These are phyloP conservation scores for Catonia carolina DNA, from an alignment of 2,888 invertebrate species.

Conservation along the genomic window DNA sequence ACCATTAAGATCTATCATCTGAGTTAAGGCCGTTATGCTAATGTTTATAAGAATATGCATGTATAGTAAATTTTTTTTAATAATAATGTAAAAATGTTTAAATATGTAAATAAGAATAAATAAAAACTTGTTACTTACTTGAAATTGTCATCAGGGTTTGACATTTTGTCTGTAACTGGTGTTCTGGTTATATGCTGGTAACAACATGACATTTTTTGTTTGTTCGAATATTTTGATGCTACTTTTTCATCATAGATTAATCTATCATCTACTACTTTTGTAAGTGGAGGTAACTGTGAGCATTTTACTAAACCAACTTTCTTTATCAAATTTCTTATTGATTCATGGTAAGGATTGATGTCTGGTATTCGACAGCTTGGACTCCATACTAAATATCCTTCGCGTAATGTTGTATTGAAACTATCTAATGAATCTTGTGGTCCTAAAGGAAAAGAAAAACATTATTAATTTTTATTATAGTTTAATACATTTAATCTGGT, in stretches of 20 bases:
- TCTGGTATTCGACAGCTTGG: constrained; percentile 57
- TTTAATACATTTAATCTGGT: too few species aligned
- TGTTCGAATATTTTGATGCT: constrained; percentile 37
- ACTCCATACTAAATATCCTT: constrained; percentile 51
- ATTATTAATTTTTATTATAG: too few species aligned
- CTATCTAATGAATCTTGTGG: not conserved
- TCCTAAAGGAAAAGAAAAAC: constrained; percentile 25
- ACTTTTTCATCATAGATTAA: constrained; percentile 6
- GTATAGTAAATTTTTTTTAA: too few species aligned
- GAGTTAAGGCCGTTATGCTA: too few species aligned
- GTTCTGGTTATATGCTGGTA: constrained; percentile 21
- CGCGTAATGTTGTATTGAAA: constrained; percentile 26
- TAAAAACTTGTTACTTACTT: too few species aligned
- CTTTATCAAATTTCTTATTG: constrained; percentile 50
- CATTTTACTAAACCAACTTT: constrained; percentile 45
- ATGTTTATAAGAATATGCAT: too few species aligned
- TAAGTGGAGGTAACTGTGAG: constrained; percentile 29
- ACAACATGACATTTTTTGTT: constrained; percentile 34
- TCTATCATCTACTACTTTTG: constrained; percentile 23
- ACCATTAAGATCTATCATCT: too few species aligned
- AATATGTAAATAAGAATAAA: too few species aligned
- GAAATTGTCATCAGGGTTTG: constrained; percentile 31
- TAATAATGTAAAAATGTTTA: too few species aligned
- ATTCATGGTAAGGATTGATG: constrained; percentile 46
- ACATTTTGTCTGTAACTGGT: constrained; percentile 2